Evolutionary conservation across 2,797 vertebrate genomes (phyloP).

Genomic region (Champsocephalus gunnari): DNA sequence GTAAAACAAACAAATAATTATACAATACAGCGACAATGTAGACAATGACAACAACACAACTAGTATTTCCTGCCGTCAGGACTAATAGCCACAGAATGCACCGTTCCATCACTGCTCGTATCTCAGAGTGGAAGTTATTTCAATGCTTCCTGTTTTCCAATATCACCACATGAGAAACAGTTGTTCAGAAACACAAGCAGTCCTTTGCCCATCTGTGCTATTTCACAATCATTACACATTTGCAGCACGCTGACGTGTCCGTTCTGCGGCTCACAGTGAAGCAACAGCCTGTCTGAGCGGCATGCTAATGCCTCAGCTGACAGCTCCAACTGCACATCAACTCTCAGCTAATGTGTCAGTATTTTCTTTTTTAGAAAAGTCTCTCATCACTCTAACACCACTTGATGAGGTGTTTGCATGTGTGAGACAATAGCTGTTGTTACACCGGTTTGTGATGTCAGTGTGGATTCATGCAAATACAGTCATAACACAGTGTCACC

Average conservation of each 20-base stretch:
- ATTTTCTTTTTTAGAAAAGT: slow-evolving; percentile 64
- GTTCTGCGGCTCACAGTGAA: slow-evolving; percentile 5
- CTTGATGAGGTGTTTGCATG: slow-evolving; percentile 40
- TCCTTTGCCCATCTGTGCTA: background rate
- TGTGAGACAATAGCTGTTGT: slow-evolving; percentile 36
- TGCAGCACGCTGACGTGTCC: slow-evolving; percentile 34
- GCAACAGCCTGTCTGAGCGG: slow-evolving; percentile 54
- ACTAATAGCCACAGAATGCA: no score
- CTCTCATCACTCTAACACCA: slow-evolving; percentile 66
- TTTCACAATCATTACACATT: slow-evolving; percentile 35
- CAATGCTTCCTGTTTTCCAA: background rate
- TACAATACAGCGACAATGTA: no score
- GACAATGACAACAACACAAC: no score
- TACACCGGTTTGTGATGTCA: slow-evolving; percentile 15
- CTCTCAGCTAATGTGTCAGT: slow-evolving; percentile 69
- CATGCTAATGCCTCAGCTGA: slow-evolving; percentile 74
- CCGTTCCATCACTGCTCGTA: no score
- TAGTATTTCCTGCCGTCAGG: no score
- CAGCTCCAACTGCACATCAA: slow-evolving; percentile 71
- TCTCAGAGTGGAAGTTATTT: no score
- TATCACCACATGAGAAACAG: background rate
- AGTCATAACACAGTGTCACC: background rate
- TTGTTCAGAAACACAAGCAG: background rate
- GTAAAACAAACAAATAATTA: no score
- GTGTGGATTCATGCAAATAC: background rate